phyloP scores from a whole-genome alignment of 1,140 invertebrate species.

The Latrodectus geometricus region DNA sequence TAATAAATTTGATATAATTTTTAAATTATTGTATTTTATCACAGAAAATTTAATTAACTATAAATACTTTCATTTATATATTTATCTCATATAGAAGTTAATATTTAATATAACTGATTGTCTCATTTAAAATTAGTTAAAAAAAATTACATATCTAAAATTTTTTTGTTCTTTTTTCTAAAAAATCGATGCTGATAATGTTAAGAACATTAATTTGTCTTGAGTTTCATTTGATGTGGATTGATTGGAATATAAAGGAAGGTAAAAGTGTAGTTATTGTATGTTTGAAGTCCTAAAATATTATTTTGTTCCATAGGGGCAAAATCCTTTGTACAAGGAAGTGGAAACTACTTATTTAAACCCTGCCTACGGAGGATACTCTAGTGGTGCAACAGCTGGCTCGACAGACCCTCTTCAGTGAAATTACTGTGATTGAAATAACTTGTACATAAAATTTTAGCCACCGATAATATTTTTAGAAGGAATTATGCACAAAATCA shows the following conservation, averaged over 20 bases:
- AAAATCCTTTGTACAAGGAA: conserved; percentile 98
- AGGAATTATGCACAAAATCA: not conserved
- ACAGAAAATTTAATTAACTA: no score
- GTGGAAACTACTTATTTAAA: conserved; percentile 99
- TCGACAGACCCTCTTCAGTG: not conserved
- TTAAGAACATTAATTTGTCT: not conserved
- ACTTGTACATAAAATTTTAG: not conserved
- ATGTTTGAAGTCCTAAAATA: not conserved
- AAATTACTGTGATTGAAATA: not conserved
- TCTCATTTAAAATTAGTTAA: no score
- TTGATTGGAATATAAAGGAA: not conserved
- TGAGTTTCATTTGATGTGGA: not conserved
- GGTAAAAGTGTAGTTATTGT: not conserved
- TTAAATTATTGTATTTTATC: no score
- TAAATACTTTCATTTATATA: no score
- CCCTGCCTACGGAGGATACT: conserved; percentile 85
- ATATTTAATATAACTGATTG: no score
- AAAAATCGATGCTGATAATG: not conserved
- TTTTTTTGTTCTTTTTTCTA: no score
- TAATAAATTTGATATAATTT: no score
- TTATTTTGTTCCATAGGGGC: conserved; percentile 77
- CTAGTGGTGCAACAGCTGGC: not conserved
- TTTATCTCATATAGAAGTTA: no score
- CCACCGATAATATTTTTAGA: not conserved
- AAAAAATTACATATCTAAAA: no score